Base-by-base conservation (phyloP, 2,797 vertebrate genomes). In the Schizothorax lantsangensis region DNA sequence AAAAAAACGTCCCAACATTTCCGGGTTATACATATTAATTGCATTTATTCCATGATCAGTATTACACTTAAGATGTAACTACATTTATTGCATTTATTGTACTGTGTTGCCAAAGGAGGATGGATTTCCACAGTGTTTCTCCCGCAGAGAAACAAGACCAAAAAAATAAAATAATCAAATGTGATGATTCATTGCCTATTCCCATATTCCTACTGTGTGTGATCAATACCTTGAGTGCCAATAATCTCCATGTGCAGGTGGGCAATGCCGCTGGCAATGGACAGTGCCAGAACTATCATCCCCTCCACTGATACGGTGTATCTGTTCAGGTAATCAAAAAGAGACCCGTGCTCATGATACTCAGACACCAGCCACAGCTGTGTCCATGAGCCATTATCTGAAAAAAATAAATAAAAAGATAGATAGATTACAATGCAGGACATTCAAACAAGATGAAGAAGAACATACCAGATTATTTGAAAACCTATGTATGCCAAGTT, bases 221-320 rank as follows among this genome's bases (percentile, higher is more conserved):
- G 26, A 54, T n/a, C 8, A 89, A 87, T 91, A 98, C 98, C 98
- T 94, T 99, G 97, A 0, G 97, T 98, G 85, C 98, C 97, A 0
- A 99, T 96, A 72, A 99, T 99, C 93, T 99, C 98, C 98, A 99
- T 99, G 91, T 99, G 98, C 3, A 99, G 97, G 91, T 99, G 98
- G 0, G 98, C 97, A 89, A 99, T 94, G 17, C 98, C 98, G 4
- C 97, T 98, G 90, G 97, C 96, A 85, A 97, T 94, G 0, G 98
- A 99, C 79, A 97, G 89, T 0, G 96, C 97, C 84, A 99, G 91
- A 88, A 95, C 90, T 23, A 97, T 91, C 97, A 98, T 97, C 86
- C 95, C 96, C 81, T 97, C 94, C 88, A 96, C 94, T 0, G 97
- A 96, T 86, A 99, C 95, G 0, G 96, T 96, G 92, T 96, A 96